Evolutionary conservation across 2,888 invertebrate genomes (phyloP).

Genomic region (Ernsta delagoae): DNA sequence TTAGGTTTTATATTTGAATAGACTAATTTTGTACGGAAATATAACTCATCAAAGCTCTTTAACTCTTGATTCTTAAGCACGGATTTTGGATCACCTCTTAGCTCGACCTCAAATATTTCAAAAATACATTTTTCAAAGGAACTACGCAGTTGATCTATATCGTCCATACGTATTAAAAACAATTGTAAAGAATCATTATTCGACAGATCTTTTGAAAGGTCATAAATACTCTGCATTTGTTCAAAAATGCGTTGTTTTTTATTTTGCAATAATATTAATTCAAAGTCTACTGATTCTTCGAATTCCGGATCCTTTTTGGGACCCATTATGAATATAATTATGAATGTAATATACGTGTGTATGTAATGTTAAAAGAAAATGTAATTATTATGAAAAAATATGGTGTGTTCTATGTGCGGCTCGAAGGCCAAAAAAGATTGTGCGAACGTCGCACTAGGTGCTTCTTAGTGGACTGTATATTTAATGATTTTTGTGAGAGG

Average conservation of each 20-base stretch:
- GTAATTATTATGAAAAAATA: neutral
- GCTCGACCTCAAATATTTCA: constrained; percentile 4
- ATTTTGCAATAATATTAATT: neutral
- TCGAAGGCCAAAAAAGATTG: constrained; percentile 2
- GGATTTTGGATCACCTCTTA: neutral
- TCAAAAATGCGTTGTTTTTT: neutral
- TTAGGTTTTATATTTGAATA: constrained; percentile 11
- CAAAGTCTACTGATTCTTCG: neutral
- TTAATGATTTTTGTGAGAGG: no score
- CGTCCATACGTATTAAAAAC: neutral
- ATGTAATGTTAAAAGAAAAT: neutral
- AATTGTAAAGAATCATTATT: neutral
- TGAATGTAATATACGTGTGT: no score
- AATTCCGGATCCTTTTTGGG: neutral
- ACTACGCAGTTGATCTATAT: neutral
- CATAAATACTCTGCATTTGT: neutral
- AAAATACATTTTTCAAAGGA: constrained; percentile 1
- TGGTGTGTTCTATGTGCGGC: neutral
- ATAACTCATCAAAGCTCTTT: constrained; percentile 19
- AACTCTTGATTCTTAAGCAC: neutral
- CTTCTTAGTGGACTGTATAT: no score
- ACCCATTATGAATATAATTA: neutral
- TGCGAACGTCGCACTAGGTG: no score
- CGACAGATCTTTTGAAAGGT: neutral
- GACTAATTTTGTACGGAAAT: constrained; percentile 10